Percentiles rank a stretch among this genome's conserved stretches.
Evolutionary conservation across 2,797 vertebrate species (phyloP).

Genomic region (Rhabdophis nuchalis): DNA sequence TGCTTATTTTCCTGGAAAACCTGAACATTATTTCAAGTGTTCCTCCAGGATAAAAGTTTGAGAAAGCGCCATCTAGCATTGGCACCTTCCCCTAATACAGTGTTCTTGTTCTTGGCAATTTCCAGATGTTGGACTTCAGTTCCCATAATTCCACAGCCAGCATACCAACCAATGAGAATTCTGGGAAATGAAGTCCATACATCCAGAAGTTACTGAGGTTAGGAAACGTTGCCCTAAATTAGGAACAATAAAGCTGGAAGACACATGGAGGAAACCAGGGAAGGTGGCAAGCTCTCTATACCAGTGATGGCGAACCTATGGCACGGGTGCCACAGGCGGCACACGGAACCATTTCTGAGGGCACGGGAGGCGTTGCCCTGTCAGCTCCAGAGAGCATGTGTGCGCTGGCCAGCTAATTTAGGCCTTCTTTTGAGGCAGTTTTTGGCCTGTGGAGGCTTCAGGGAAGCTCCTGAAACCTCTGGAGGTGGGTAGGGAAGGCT

Average conservation of each 20-base stretch:
- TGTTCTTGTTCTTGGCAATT: not conserved
- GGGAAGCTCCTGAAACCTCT: too few relatives aligned
- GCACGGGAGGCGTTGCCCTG: too few relatives aligned
- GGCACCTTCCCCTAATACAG: not conserved
- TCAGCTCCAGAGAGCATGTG: too few relatives aligned
- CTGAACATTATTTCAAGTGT: not conserved
- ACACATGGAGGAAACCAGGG: not conserved
- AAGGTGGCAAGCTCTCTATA: not conserved
- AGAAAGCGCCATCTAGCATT: not conserved
- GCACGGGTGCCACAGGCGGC: too few relatives aligned
- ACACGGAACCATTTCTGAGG: too few relatives aligned
- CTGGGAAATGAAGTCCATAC: not conserved
- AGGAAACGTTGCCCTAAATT: not conserved
- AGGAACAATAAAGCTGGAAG: not conserved
- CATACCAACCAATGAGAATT: not conserved
- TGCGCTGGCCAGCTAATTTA: too few relatives aligned
- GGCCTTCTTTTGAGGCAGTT: too few relatives aligned
- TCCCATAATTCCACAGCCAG: not conserved
- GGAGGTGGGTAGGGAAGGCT: too few relatives aligned
- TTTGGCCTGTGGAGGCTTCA: too few relatives aligned
- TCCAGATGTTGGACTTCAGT: not conserved
- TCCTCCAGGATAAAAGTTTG: not conserved
- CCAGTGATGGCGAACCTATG: too few relatives aligned
- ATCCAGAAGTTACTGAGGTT: not conserved
- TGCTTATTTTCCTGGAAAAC: not conserved